Percentiles rank a stretch among this genome's conserved stretches.
phyloP scores from a whole-genome alignment of 2,797 vertebrate species.

The Notolepis coatsorum region DNA sequence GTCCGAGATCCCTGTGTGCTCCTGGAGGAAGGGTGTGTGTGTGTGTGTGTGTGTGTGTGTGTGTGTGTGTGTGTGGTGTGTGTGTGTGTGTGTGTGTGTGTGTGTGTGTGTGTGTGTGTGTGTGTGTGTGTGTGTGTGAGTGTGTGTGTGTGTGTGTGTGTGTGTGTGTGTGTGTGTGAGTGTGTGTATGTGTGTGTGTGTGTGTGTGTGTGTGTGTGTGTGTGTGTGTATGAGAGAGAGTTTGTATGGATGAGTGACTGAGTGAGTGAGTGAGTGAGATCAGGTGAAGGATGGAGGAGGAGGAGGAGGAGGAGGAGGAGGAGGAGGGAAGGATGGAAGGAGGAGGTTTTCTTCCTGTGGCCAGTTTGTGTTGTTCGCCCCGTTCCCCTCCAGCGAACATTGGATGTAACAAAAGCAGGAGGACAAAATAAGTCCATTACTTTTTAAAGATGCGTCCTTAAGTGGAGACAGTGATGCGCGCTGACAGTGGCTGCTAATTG shows the following conservation, averaged over 20 bases:
- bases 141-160: too few species aligned
- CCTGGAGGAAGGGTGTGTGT: slow-evolving; percentile 3
- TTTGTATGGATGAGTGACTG: too few species aligned
- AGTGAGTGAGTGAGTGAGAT: too few species aligned
- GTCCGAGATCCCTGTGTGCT: slow-evolving; percentile 15
- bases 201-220: too few species aligned
- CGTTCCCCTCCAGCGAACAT: slow-evolving; percentile 69
- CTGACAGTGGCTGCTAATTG: slow-evolving; percentile 86
- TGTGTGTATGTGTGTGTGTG: too few species aligned
- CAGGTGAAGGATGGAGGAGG: too few species aligned
- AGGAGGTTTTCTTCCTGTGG: slow-evolving; percentile 48
- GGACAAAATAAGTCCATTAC: slow-evolving; percentile 76
- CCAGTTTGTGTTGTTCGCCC: slow-evolving; percentile 53
- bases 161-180: too few species aligned
- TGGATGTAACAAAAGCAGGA: slow-evolving; percentile 70
- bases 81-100: slow-evolving; percentile 8
- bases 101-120: slow-evolving; percentile 13
- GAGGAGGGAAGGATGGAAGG: not conserved
- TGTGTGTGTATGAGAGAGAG: too few species aligned
- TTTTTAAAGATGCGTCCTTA: slow-evolving; percentile 70
- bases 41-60: not conserved
- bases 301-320: too few species aligned
- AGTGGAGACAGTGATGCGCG: slow-evolving; percentile 74
- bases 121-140: slow-evolving; percentile 6
- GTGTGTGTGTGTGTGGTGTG: not conserved